Evolutionary conservation across 2,797 vertebrate genomes (phyloP).

Genomic region (Nothura maculosa): DNA sequence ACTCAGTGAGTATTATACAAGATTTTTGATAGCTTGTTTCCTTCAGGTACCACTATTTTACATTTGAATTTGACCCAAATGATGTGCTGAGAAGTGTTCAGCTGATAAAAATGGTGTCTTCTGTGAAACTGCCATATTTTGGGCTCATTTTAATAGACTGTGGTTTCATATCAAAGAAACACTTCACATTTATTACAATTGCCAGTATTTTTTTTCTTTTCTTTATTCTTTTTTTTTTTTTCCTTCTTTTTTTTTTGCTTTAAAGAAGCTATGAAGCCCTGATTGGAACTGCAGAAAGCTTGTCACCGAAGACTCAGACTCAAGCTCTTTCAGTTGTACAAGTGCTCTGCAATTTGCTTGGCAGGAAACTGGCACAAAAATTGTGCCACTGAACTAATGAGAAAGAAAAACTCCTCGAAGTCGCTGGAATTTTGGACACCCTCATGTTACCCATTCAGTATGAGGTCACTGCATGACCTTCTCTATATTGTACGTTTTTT

Average conservation of each 20-base stretch:
- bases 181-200: constrained; percentile 55
- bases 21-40: constrained; percentile 62
- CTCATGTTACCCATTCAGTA: constrained; percentile 43
- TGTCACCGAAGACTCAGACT: constrained; percentile 54
- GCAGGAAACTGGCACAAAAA: constrained; percentile 66
- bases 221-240: background rate
- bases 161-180: constrained; percentile 58
- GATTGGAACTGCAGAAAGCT: constrained; percentile 51
- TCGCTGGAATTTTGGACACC: constrained; percentile 35
- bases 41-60: constrained; percentile 58
- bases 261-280: constrained; percentile 10
- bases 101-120: constrained; percentile 29
- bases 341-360: constrained; percentile 68
- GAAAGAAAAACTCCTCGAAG: constrained; percentile 46
- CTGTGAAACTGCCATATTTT: constrained; percentile 60
- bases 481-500: background rate
- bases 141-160: constrained; percentile 62
- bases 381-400: constrained; percentile 58
- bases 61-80: constrained; percentile 62
- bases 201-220: background rate
- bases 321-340: constrained; percentile 49
- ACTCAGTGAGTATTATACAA: constrained; percentile 27
- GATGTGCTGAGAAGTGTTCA: constrained; percentile 17
- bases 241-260: background rate
- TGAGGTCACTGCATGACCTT: constrained; percentile 16